These are phyloP conservation scores for Hirtodrosophila cameraria DNA, from an alignment of 2,888 invertebrate species.

Conservation along the genomic window DNA sequence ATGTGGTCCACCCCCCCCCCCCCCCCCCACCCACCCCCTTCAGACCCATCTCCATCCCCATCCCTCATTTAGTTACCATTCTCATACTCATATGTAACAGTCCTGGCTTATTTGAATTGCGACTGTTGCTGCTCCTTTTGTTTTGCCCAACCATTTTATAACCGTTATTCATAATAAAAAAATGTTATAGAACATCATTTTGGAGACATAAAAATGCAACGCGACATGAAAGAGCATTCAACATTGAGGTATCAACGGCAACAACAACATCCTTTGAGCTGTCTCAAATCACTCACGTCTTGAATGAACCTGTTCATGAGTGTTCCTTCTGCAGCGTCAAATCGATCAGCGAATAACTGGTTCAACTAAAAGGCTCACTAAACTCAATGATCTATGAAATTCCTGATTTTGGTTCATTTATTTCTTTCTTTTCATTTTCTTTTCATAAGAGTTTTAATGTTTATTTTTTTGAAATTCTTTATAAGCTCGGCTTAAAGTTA, in stretches of 20 bases:
- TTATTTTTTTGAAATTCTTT: no score
- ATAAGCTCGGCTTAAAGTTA: no score
- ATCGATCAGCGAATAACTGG: constrained; percentile 5
- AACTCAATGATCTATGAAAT: no score
- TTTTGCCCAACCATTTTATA: constrained; percentile 70
- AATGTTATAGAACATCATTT: constrained; percentile 82
- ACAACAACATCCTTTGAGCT: constrained; percentile 1
- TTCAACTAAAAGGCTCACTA: no score
- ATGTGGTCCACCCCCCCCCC: constrained; percentile 38
- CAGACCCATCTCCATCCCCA: no score
- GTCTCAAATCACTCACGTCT: no score
- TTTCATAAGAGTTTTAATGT: no score
- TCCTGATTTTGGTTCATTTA: no score
- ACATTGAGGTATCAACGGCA: constrained; percentile 8
- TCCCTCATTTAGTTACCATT: constrained; percentile 1
- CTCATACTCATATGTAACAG: constrained; percentile 35
- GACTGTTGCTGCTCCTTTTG: constrained; percentile 66
- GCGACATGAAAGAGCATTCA: constrained; percentile 41
- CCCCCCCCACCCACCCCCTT: not conserved
- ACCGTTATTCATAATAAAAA: constrained; percentile 79
- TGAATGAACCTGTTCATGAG: no score
- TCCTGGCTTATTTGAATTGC: constrained; percentile 62
- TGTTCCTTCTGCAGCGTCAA: no score
- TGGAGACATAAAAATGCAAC: constrained; percentile 79
- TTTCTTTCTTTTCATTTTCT: no score